Base-by-base conservation (phyloP, 2,797 vertebrate genomes). In the Cyclura pinguis region DNA sequence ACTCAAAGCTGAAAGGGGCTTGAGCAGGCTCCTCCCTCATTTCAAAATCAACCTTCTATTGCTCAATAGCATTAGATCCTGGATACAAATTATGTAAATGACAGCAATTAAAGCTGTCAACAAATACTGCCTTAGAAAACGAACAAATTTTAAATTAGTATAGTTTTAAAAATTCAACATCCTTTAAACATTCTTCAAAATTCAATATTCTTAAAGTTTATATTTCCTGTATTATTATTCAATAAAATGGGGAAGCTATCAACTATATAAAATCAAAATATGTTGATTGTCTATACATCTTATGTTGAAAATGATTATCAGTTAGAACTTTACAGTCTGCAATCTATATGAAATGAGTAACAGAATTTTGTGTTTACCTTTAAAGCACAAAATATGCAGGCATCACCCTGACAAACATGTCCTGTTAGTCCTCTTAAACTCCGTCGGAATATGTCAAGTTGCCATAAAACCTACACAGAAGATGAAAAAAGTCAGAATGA, bases 371-470 rank as follows among this genome's bases (percentile, higher is more conserved):
- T 27, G 6, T 24, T 74, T 98, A 99, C 99, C 98, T 99, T 99
- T 95, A 99, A 97, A 87, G 98, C 99, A 96, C 99, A 99, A 96
- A 99, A 99, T 96, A 99, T 99, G 95, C 99, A 99, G 0, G 99
- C 98, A 13, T 99, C 98, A 91, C 99, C 99, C 80, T 98, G 98
- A 95, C 99, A 99, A 92, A 98, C 97, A 5, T 99, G 99, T 83
- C 98, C 98, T 27, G 98, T 98, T 67, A 99, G 97, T 95, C 98
- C 98, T 93, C 99, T 98, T 89, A 99, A 97, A 96, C 99, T 99
- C 82, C 99, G 97, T 91, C 99, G 97, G 96, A 99, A 99, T 97
- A 99, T 98, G 94, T 99, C 99, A 96, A 99, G 97, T 4, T 99
- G 99, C 99, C 99, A 99, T 47, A 99, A 96, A 38, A 99, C 99